Evolutionary conservation across 2,888 invertebrate genomes (phyloP).

Genomic region (Mechanitis mazaeus): DNA sequence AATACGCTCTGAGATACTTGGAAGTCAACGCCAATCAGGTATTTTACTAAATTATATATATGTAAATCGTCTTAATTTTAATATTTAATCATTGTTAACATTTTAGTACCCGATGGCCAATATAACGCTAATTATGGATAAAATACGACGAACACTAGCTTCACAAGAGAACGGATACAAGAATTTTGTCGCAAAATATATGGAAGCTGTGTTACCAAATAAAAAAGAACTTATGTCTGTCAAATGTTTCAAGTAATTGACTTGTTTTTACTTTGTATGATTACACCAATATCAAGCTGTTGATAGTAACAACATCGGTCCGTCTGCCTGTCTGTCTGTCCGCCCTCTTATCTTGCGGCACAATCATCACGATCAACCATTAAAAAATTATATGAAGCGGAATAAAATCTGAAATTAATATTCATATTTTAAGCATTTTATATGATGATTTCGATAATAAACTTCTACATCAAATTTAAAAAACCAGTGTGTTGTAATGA

Average conservation of each 20-base stretch:
- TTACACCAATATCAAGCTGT: no score
- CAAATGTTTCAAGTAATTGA: conserved; percentile 63
- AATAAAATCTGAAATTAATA: no score
- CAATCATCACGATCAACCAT: no score
- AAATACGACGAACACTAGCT: conserved; percentile 81
- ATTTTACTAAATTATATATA: conserved; percentile 12
- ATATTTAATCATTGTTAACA: conserved; percentile 8
- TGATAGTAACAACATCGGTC: no score
- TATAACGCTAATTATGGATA: conserved; percentile 82
- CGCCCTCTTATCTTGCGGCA: no score
- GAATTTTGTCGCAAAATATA: conserved; percentile 84
- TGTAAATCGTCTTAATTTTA: neutral
- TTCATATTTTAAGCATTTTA: no score
- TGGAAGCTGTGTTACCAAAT: conserved; percentile 60
- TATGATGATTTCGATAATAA: no score
- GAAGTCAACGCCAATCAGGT: conserved; percentile 86
- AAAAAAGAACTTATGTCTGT: conserved; percentile 65
- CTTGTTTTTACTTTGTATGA: no score
- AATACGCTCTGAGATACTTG: conserved; percentile 91
- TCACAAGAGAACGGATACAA: conserved; percentile 80
- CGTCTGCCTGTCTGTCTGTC: no score
- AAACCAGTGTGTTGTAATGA: no score
- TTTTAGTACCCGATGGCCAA: conserved; percentile 85
- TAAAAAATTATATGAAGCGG: no score
- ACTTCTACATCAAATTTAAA: no score